Evolutionary conservation across 2,888 invertebrate genomes (phyloP).

Genomic region (Teinopalpus imperialis): DNA sequence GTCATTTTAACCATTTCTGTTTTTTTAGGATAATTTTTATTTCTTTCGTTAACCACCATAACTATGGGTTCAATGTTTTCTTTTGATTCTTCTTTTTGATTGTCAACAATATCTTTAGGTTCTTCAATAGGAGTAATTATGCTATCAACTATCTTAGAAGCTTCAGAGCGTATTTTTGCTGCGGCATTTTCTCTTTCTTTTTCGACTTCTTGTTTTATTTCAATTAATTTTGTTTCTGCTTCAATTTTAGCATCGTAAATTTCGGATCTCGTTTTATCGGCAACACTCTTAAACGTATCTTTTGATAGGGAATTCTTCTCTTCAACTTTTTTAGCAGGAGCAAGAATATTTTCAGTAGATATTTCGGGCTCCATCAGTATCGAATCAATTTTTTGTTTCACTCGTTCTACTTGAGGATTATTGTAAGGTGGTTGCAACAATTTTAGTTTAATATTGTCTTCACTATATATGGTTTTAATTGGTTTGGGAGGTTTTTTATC

Average conservation of each 20-base stretch:
- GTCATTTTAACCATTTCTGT: conserved; percentile 56
- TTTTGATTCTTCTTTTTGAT: conserved; percentile 42
- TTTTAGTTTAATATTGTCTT: conserved; percentile 64
- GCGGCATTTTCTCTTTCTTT: conserved; percentile 54
- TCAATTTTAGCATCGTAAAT: conserved; percentile 52
- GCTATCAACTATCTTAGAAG: conserved; percentile 67
- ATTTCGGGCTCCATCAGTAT: conserved; percentile 75
- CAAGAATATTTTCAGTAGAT: conserved; percentile 68
- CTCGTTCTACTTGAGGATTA: conserved; percentile 74
- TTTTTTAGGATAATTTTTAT: conserved; percentile 45
- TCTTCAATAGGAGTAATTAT: conserved; percentile 74
- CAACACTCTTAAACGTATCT: conserved; percentile 45
- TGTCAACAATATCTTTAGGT: conserved; percentile 49
- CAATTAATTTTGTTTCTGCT: conserved; percentile 44
- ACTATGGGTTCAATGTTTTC: conserved; percentile 64
- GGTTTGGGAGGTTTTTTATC: conserved; percentile 50
- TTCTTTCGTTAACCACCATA: conserved; percentile 68
- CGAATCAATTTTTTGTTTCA: conserved; percentile 72
- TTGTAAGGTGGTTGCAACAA: conserved; percentile 71
- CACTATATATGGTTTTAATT: conserved; percentile 47
- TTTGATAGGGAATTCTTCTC: conserved; percentile 45
- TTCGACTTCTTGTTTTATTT: conserved; percentile 51
- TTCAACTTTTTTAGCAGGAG: conserved; percentile 41
- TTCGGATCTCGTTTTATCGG: conserved; percentile 53
- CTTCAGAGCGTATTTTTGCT: conserved; percentile 63